Conservation (phyloP, 2,888 invertebrate species). For the Marasmarcha lunaedactyla region DNA sequence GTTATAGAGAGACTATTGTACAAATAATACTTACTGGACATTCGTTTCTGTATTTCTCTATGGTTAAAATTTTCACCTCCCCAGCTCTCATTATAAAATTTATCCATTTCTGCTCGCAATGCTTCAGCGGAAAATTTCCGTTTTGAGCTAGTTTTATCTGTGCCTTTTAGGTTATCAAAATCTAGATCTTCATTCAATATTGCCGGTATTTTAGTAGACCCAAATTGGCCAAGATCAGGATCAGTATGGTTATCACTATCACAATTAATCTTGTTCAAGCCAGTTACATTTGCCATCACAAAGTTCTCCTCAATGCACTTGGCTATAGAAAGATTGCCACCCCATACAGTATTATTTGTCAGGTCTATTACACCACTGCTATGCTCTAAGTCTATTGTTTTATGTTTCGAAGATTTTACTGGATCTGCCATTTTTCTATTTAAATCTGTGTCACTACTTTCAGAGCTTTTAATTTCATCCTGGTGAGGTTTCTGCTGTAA, state of each 20-base stretch:
- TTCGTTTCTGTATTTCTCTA: constrained; percentile 65
- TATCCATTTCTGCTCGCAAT: constrained; percentile 67
- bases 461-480: constrained; percentile 20
- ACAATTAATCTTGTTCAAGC: too few relatives aligned
- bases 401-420: constrained; percentile 15
- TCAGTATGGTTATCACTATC: constrained; percentile 21
- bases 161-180: constrained; percentile 57
- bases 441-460: constrained; percentile 13
- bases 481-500: constrained; percentile 9
- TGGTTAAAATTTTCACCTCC: constrained; percentile 74
- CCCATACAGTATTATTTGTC: constrained; percentile 22
- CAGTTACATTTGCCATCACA: constrained; percentile 52
- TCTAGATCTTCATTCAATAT: constrained; percentile 54
- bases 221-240: constrained; percentile 30
- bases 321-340: constrained; percentile 11
- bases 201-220: constrained; percentile 53
- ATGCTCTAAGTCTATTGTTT: constrained; percentile 13
- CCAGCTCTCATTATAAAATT: constrained; percentile 76
- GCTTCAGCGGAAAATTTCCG: constrained; percentile 45
- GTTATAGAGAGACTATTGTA: too few relatives aligned
- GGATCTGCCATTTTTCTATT: constrained; percentile 15
- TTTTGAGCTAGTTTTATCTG: constrained; percentile 35
- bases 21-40: constrained; percentile 79
- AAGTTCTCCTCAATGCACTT: constrained; percentile 41
- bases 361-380: constrained; percentile 34